phyloP scores from a whole-genome alignment of 2,888 invertebrate species.

The Melieria crassipennis region DNA sequence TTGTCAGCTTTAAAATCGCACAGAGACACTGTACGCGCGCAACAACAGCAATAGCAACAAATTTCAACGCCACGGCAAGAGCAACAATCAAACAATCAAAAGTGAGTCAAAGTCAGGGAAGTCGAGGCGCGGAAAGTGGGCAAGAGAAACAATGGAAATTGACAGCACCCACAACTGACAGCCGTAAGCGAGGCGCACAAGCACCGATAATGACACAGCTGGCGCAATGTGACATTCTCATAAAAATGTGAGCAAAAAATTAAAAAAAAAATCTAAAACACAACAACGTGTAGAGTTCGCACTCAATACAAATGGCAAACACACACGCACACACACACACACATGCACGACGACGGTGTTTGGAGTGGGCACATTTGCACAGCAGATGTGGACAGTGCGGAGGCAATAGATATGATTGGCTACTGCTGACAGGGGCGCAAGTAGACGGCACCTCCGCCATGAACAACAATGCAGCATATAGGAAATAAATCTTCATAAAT shows the following conservation, averaged over 20 bases:
- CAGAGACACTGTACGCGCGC: neutral
- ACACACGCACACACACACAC: neutral
- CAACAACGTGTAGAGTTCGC: neutral
- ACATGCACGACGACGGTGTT: neutral
- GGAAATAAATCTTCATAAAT: no score
- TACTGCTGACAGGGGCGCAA: no score
- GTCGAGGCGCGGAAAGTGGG: neutral
- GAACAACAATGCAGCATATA: no score
- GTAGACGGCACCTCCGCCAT: no score
- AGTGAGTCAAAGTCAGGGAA: neutral
- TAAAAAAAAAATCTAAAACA: conserved; percentile 14
- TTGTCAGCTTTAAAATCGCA: conserved; percentile 20
- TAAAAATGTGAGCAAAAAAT: conserved; percentile 9
- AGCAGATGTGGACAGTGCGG: no score
- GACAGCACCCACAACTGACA: no score
- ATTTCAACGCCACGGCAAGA: neutral
- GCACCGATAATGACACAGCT: no score
- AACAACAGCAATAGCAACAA: conserved; percentile 3
- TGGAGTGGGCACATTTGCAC: no score
- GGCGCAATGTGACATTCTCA: conserved; percentile 9
- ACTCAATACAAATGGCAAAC: neutral
- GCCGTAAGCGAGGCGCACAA: no score
- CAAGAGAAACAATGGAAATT: neutral
- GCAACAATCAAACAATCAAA: neutral
- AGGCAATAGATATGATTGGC: no score